Conservation (phyloP, 2,888 invertebrate genomes). For the Sinelater perroti region DNA sequence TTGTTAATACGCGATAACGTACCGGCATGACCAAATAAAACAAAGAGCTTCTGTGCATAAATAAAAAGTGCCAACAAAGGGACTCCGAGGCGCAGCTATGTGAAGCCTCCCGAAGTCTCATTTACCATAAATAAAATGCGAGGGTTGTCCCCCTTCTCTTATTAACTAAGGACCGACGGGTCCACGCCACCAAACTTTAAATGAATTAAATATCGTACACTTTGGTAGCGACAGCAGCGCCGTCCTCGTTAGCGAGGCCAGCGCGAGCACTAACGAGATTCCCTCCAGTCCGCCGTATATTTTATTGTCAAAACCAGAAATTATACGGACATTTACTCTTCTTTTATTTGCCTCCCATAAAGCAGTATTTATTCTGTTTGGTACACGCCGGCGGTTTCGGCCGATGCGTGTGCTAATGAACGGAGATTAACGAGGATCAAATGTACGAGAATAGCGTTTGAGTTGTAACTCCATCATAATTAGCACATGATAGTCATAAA, state of each 20-base stretch:
- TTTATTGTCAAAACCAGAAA: slow-evolving; percentile 38
- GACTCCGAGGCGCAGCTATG: no score
- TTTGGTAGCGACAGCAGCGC: slow-evolving; percentile 41
- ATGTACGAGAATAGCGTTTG: background rate
- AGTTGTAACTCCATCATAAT: slow-evolving; percentile 3
- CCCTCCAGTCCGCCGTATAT: slow-evolving; percentile 30
- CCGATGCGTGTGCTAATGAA: no score
- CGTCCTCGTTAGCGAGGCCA: slow-evolving; percentile 39
- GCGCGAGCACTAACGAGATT: slow-evolving; percentile 36
- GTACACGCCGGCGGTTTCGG: no score
- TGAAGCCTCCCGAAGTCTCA: slow-evolving; percentile 39
- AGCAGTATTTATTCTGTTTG: no score
- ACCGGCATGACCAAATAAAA: no score
- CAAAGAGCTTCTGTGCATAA: no score
- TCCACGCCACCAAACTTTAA: slow-evolving; percentile 47
- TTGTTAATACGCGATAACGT: no score
- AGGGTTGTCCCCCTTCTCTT: slow-evolving; percentile 38
- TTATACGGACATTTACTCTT: slow-evolving; percentile 35
- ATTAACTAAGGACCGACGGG: slow-evolving; percentile 45
- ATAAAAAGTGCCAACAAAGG: no score
- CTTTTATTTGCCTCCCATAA: slow-evolving; percentile 32
- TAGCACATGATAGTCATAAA: no score
- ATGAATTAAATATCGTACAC: slow-evolving; percentile 49
- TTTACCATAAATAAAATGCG: slow-evolving; percentile 46
- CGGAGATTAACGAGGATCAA: slow-evolving; percentile 2